Percentiles rank a stretch among this genome's conserved stretches.
phyloP scores from a whole-genome alignment of 2,113 vertebrate genomes.

The Dasyurus viverrinus region DNA sequence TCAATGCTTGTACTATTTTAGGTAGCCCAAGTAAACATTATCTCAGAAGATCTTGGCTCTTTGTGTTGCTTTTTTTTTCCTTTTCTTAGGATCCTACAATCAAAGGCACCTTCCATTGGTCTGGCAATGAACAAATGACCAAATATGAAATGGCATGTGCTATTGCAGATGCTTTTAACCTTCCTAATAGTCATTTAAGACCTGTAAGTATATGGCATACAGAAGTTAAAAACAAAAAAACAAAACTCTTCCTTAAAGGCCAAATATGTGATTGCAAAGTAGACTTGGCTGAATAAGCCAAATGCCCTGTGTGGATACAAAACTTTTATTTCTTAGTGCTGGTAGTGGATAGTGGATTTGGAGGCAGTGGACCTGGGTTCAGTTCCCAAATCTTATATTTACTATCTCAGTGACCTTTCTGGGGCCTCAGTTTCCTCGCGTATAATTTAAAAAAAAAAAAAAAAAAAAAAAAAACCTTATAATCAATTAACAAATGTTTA shows the following conservation, averaged over 20 bases:
- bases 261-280: neutral
- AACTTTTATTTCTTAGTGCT: conserved; percentile 6
- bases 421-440: neutral
- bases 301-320: neutral
- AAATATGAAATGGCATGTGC: conserved; percentile 96
- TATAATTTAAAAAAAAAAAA: neutral
- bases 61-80: conserved; percentile 4
- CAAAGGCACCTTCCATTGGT: conserved; percentile 95
- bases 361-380: neutral
- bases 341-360: conserved; percentile 1
- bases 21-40: conserved; percentile 11
- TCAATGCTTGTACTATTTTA: conserved; percentile 18
- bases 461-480: neutral
- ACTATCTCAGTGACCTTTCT: neutral
- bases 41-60: conserved; percentile 12
- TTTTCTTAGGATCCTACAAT: conserved; percentile 90
- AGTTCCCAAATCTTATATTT: neutral
- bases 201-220: conserved; percentile 86
- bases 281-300: neutral
- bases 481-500: neutral
- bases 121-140: conserved; percentile 96
- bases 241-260: neutral
- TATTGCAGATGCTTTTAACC: conserved; percentile 95
- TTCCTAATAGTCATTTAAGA: conserved; percentile 93
- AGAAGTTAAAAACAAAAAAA: neutral